phyloP scores from a whole-genome alignment of 2,113 vertebrate species.

The Columba janthina region DNA sequence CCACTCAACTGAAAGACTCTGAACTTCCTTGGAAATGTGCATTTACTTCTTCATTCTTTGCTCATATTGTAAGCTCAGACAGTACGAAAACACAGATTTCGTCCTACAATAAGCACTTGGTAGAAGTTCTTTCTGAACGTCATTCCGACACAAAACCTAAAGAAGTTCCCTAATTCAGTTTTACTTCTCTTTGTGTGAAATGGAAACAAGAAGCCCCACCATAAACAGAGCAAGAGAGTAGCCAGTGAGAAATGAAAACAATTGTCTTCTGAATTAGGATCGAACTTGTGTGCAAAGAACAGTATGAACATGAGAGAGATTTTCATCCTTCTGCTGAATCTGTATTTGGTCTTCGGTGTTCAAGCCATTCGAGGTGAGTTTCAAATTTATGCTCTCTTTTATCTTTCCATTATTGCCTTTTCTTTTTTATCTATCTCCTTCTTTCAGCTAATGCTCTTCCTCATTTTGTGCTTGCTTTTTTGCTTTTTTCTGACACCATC shows the following conservation, averaged over 20 bases:
- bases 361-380: constrained; percentile 48
- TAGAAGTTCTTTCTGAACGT: neutral
- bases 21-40: neutral
- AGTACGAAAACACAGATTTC: neutral
- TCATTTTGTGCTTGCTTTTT: neutral
- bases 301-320: neutral
- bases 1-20: neutral
- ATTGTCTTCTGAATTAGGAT: neutral
- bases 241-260: neutral
- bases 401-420: neutral
- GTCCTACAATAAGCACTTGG: neutral
- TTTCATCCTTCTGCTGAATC: neutral
- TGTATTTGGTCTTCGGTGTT: neutral
- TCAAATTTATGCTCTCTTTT: neutral
- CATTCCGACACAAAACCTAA: neutral
- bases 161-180: constrained; percentile 41
- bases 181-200: constrained; percentile 46
- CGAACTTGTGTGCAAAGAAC: neutral
- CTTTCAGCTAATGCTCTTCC: neutral
- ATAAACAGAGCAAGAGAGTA: neutral
- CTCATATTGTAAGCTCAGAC: neutral
- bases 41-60: neutral
- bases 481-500: neutral
- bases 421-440: neutral
- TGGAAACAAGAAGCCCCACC: neutral